These are phyloP conservation scores for Melanerpes formicivorus DNA, from an alignment of 2,113 vertebrate genomes.

Conservation along the genomic window DNA sequence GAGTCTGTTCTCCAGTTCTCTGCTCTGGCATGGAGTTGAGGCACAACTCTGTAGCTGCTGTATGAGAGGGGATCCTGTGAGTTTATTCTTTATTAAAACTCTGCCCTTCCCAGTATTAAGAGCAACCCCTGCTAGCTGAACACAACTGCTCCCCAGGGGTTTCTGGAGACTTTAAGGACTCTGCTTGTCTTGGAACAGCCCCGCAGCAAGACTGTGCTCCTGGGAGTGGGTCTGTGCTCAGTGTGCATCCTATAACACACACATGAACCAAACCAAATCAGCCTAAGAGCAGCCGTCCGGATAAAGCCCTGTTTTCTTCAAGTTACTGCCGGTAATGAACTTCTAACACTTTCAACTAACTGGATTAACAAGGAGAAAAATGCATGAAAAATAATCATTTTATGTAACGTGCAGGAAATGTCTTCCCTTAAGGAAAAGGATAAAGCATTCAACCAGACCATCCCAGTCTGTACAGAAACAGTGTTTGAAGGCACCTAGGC, in stretches of 20 bases:
- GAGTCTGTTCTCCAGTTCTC: neutral
- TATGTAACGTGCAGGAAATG: neutral
- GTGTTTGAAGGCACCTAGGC: neutral
- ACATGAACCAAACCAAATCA: slow-evolving; percentile 7
- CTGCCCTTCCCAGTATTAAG: neutral
- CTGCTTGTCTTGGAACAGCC: neutral
- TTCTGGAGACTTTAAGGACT: neutral
- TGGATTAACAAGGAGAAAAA: slow-evolving; percentile 10
- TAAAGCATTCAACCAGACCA: neutral
- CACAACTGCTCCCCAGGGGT: neutral
- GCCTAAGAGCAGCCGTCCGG: neutral
- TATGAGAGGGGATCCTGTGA: neutral
- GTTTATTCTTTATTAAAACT: neutral
- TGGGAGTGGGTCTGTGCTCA: neutral
- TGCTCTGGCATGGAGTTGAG: neutral
- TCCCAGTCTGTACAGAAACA: neutral
- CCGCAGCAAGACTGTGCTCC: neutral
- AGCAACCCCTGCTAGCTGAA: neutral
- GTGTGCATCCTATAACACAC: neutral
- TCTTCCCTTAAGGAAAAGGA: slow-evolving; percentile 32
- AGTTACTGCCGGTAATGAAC: neutral
- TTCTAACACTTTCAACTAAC: slow-evolving; percentile 14
- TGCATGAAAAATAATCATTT: slow-evolving; percentile 8
- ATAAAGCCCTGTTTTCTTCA: neutral
- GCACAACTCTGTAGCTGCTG: neutral